A percentile compares a stretch with the other conserved stretches of the same genome.
These are phyloP conservation scores for Napeogenes inachia DNA, from an alignment of 2,888 invertebrate species.

Conservation along the genomic window DNA sequence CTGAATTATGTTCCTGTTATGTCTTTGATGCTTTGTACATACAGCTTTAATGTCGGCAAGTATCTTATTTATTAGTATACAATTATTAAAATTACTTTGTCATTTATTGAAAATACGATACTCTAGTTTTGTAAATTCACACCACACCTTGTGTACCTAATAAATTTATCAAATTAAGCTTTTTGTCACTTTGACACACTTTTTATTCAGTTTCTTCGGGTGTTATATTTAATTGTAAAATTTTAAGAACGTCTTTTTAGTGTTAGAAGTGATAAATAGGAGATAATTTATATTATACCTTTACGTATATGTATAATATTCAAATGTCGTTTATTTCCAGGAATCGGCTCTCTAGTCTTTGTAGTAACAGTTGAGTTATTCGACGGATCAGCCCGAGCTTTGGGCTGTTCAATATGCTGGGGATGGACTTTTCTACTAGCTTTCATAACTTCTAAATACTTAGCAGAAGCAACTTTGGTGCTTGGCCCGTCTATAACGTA, in stretches of 20 bases:
- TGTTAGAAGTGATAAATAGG: no score
- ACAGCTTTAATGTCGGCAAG: constrained; percentile 56
- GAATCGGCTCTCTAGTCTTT: constrained; percentile 53
- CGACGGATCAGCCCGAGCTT: constrained; percentile 45
- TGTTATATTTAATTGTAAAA: no score
- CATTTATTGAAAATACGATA: no score
- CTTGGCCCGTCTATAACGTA: constrained; percentile 35
- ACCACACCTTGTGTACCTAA: no score
- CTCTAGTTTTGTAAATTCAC: no score
- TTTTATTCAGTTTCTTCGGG: no score
- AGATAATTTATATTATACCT: no score
- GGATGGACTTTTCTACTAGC: constrained; percentile 27
- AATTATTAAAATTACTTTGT: background rate
- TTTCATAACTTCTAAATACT: constrained; percentile 35
- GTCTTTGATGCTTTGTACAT: constrained; percentile 53
- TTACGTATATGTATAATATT: background rate
- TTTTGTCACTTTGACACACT: no score
- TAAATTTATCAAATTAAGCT: no score
- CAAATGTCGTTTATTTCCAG: constrained; percentile 35
- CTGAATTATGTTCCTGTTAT: constrained; percentile 56
- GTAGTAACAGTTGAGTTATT: constrained; percentile 51
- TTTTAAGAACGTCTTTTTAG: no score
- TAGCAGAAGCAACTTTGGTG: constrained; percentile 24
- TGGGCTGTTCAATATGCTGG: constrained; percentile 40
- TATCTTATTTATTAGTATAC: background rate